Percentiles rank a stretch among this genome's conserved stretches.
These are phyloP conservation scores for Mobula birostris DNA, from an alignment of 2,113 vertebrate species.

Conservation along the genomic window DNA sequence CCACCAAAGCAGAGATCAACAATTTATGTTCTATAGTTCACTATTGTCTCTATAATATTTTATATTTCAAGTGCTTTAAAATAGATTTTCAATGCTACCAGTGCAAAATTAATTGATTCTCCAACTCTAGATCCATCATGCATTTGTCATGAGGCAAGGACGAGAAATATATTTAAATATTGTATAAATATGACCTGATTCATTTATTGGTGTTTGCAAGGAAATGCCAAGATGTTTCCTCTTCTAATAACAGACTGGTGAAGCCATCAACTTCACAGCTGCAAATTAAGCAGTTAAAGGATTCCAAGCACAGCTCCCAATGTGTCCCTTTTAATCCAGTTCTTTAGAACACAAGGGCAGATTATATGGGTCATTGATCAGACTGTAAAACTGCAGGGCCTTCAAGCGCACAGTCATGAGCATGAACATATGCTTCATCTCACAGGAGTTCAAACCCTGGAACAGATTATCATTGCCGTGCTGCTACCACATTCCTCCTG, in stretches of 20 bases:
- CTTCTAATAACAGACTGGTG: constrained; percentile 26
- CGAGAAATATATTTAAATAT: neutral
- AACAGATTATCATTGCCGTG: neutral
- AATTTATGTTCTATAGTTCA: neutral
- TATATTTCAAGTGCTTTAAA: neutral
- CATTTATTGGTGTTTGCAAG: neutral
- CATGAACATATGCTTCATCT: constrained; percentile 23
- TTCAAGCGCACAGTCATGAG: neutral
- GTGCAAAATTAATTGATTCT: neutral
- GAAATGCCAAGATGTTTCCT: neutral
- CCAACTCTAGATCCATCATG: neutral
- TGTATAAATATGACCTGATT: neutral
- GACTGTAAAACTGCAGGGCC: neutral
- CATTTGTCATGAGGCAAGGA: neutral
- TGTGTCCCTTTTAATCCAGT: constrained; percentile 21
- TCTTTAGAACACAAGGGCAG: constrained; percentile 32
- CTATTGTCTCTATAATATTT: neutral
- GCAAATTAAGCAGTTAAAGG: constrained; percentile 18
- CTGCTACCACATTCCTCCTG: neutral
- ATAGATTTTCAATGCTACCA: neutral
- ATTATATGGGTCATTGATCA: constrained; percentile 34
- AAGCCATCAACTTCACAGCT: neutral
- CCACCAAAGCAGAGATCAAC: neutral
- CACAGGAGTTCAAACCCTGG: neutral
- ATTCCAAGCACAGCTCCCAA: constrained; percentile 38